phyloP scores from a whole-genome alignment of 64 coral and sea anemone species.

The Stylophora pistillata region DNA sequence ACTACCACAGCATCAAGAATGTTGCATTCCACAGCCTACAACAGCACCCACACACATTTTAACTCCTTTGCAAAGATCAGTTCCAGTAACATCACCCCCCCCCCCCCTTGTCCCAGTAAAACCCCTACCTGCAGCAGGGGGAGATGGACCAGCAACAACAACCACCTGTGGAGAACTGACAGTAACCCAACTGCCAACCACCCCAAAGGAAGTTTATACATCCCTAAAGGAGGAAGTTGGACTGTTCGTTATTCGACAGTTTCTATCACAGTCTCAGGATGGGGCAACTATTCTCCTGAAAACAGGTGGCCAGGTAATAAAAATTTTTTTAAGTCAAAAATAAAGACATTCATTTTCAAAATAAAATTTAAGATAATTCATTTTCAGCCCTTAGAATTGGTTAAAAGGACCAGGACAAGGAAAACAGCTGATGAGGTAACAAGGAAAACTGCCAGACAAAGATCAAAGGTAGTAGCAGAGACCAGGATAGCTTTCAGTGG shows the following conservation, averaged over 20 bases:
- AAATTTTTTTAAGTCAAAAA: too few species aligned
- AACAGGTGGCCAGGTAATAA: conserved; percentile 9
- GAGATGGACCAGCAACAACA: neutral
- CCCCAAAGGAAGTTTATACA: too few species aligned
- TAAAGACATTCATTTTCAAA: too few species aligned
- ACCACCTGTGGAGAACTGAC: too few species aligned
- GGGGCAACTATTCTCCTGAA: neutral
- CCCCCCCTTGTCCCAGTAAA: too few species aligned
- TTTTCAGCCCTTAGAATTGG: neutral
- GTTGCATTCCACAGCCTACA: too few species aligned
- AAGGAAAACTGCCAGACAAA: neutral
- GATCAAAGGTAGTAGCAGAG: neutral
- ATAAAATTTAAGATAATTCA: too few species aligned
- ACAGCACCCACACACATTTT: too few species aligned
- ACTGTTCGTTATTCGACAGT: neutral
- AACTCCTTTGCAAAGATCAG: too few species aligned
- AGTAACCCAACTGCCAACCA: too few species aligned
- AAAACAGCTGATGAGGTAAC: neutral
- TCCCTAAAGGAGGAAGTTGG: neutral
- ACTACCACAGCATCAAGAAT: conserved; percentile 10
- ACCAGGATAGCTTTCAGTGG: conserved; percentile 6
- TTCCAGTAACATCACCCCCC: too few species aligned
- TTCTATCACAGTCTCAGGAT: neutral
- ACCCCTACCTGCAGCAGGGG: conserved; percentile 1
- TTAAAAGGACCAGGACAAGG: neutral